Percentiles rank a stretch among this genome's conserved stretches.
These are phyloP conservation scores for Antechinus flavipes DNA, from an alignment of 2,113 vertebrate species.

Conservation along the genomic window DNA sequence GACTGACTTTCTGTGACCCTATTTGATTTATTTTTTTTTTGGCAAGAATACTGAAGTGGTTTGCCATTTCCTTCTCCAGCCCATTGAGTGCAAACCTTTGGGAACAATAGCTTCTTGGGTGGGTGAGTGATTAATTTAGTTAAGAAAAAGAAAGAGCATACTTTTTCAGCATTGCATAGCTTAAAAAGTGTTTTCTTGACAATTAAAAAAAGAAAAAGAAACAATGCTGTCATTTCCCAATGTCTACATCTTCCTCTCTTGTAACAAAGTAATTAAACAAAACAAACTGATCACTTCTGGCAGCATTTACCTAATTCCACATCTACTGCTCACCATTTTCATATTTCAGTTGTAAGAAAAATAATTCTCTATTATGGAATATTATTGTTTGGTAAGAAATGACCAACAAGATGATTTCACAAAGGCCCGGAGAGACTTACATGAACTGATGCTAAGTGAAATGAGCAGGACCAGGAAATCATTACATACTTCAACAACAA, in stretches of 20 bases:
- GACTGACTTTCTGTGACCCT: too few species aligned
- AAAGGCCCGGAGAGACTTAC: too few species aligned
- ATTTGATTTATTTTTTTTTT: too few species aligned
- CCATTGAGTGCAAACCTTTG: not conserved
- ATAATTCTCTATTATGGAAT: not conserved
- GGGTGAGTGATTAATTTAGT: not conserved
- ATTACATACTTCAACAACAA: too few species aligned
- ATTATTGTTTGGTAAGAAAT: too few species aligned
- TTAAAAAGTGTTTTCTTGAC: not conserved
- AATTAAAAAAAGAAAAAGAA: not conserved
- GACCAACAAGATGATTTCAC: too few species aligned
- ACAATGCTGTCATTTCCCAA: not conserved
- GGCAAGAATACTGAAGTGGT: too few species aligned
- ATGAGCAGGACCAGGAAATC: too few species aligned
- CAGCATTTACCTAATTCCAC: not conserved
- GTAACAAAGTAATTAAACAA: not conserved
- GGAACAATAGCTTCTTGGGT: not conserved
- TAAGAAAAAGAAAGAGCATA: not conserved
- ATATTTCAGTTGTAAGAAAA: not conserved
- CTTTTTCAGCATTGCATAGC: slow-evolving; percentile 12
- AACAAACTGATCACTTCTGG: not conserved
- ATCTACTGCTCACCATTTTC: not conserved
- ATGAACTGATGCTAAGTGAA: too few species aligned
- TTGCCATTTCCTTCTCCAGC: too few species aligned
- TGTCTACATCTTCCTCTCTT: not conserved